Base-by-base conservation (phyloP, 64 coral and sea anemone species). In the Trachythela sp. region DNA sequence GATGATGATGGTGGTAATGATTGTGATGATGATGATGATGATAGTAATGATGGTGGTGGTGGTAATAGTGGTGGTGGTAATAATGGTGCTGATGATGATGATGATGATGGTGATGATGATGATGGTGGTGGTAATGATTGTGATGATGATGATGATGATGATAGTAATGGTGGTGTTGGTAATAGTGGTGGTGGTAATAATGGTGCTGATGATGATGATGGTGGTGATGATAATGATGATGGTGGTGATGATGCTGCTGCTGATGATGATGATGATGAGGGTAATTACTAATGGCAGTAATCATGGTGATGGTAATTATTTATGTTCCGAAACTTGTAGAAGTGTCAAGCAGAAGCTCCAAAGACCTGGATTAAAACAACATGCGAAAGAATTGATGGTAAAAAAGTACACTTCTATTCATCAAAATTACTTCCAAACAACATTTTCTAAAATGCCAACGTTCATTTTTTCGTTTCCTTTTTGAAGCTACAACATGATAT, bases 141-240 rank as follows among this genome's bases (percentile, higher is more conserved):
- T 64, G 26, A n/a, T 64, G 56, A 20, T 52, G 13, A n/a, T n/a
- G n/a, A n/a, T n/a, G n/a, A n/a, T n/a, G n/a, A n/a, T n/a, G n/a
- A n/a, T n/a, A n/a, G n/a, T n/a, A n/a, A n/a, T n/a, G n/a, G 54
- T 64, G 15, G n/a, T n/a, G n/a, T n/a, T n/a, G n/a, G n/a, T n/a
- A n/a, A n/a, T n/a, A n/a, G n/a, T n/a, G n/a, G n/a, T n/a, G n/a
- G n/a, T n/a, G n/a, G n/a, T n/a, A n/a, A 84, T 36, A 40, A 58
- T 83, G 54, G 71, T 50, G 31, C 43, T 10, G 8, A 50, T 58
- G 54, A 49, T 36, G 59, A 26, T 86, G 80, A 40, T 22, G 48
- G 83, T n/a, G n/a, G n/a, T n/a, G 70, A 67, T 67, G 85, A 91
- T 86, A 40, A 80, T 20, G 84, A 90, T 88, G 84, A 71, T 72